phyloP scores from a whole-genome alignment of 2,113 vertebrate species.

The Takifugu bimaculatus region DNA sequence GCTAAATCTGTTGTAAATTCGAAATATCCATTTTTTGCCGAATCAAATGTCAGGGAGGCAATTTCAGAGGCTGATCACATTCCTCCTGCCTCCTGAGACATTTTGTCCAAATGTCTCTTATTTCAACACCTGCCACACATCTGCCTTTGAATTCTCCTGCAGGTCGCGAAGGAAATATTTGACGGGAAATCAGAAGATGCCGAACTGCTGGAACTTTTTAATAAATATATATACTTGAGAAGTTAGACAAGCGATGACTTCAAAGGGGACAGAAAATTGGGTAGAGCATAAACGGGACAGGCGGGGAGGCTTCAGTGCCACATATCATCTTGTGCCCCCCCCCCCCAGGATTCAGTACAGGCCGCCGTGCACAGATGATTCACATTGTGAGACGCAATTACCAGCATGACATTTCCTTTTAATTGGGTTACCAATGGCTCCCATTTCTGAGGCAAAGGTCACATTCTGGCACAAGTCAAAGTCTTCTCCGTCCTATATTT shows the following conservation, averaged over 20 bases:
- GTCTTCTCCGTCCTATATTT: constrained; percentile 45
- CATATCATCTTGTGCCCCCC: constrained; percentile 31
- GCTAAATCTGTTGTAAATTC: constrained; percentile 16
- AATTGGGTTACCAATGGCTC: constrained; percentile 76
- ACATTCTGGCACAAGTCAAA: constrained; percentile 67
- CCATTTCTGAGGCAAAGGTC: constrained; percentile 74
- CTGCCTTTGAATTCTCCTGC: too few relatives aligned
- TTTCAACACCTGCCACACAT: constrained; percentile 29
- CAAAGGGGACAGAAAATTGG: constrained; percentile 8
- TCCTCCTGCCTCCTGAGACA: constrained; percentile 33
- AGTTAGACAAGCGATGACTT: constrained; percentile 16
- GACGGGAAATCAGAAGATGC: neutral
- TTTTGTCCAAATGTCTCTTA: constrained; percentile 35
- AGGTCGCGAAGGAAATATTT: too few relatives aligned
- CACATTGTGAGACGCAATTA: constrained; percentile 71
- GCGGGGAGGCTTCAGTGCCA: constrained; percentile 53
- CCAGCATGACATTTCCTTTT: constrained; percentile 77
- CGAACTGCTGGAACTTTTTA: neutral
- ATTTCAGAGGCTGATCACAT: constrained; percentile 27
- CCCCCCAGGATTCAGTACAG: constrained; percentile 24
- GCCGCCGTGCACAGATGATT: constrained; percentile 48
- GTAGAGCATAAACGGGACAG: constrained; percentile 19
- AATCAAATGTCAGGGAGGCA: constrained; percentile 37
- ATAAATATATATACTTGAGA: neutral
- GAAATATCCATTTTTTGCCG: constrained; percentile 17